Evolutionary conservation across 1,140 invertebrate genomes (phyloP).

Genomic region (Popillia japonica): DNA sequence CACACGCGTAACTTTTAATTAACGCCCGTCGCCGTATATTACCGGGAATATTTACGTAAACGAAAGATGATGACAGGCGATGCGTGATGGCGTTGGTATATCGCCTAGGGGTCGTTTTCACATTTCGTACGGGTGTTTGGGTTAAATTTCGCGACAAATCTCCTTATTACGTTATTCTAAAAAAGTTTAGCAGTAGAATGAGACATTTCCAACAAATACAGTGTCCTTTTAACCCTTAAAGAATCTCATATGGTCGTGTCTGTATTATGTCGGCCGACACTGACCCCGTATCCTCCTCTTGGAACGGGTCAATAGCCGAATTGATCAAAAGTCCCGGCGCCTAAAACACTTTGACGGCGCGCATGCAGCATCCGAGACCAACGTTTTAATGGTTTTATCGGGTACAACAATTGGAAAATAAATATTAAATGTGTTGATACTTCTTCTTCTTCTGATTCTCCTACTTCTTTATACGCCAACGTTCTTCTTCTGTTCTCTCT

Average conservation of each 20-base stretch:
- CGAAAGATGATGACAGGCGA: not conserved
- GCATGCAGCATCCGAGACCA: constrained; percentile 31
- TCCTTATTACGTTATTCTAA: not conserved
- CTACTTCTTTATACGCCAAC: constrained; percentile 9
- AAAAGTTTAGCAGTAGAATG: constrained; percentile 25
- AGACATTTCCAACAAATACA: constrained; percentile 18
- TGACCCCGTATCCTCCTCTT: constrained; percentile 46
- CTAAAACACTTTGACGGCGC: constrained; percentile 55
- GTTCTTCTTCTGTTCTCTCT: not conserved
- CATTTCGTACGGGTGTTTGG: constrained; percentile 1
- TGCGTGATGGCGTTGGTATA: not conserved
- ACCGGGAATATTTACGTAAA: not conserved
- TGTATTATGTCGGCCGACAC: constrained; percentile 40
- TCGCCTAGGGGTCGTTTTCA: not conserved
- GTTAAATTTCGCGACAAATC: not conserved
- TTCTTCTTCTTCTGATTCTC: not conserved
- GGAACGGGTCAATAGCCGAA: constrained; percentile 54
- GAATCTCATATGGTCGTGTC: constrained; percentile 44
- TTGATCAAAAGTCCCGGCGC: constrained; percentile 57
- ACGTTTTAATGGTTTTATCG: constrained; percentile 34
- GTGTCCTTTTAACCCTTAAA: constrained; percentile 45
- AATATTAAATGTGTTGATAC: constrained; percentile 33
- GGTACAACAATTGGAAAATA: constrained; percentile 25
- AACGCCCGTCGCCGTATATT: constrained; percentile 8
- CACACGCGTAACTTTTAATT: constrained; percentile 10